phyloP scores from a whole-genome alignment of 1,140 invertebrate species.

The Halesus radiatus region DNA sequence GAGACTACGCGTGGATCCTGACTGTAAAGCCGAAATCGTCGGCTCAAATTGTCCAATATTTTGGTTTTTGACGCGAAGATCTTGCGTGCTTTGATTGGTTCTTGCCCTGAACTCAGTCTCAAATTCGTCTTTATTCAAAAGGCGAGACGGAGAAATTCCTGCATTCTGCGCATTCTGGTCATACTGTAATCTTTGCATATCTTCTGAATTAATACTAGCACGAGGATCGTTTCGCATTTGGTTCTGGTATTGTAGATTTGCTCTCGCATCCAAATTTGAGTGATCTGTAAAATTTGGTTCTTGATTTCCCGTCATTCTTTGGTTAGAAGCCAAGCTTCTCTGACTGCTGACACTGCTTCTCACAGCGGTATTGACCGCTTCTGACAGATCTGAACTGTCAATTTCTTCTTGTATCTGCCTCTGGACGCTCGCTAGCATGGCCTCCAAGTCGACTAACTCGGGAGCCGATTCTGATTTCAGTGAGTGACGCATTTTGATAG shows the following conservation, averaged over 20 bases:
- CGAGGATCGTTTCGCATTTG: background rate
- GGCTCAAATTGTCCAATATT: background rate
- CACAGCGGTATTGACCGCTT: background rate
- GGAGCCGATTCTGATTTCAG: slow-evolving; percentile 62
- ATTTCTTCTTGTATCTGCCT: slow-evolving; percentile 68
- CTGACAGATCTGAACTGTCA: slow-evolving; percentile 60
- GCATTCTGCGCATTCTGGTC: background rate
- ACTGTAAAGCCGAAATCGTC: background rate
- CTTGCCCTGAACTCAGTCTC: slow-evolving; percentile 7
- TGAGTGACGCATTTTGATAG: slow-evolving; percentile 42
- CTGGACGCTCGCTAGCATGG: slow-evolving; percentile 68
- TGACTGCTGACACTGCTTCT: too few relatives aligned
- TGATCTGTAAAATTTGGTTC: too few relatives aligned
- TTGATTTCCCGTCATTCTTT: too few relatives aligned
- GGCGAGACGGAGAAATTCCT: background rate
- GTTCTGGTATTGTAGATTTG: background rate
- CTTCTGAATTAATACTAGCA: background rate
- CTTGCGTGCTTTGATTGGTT: background rate
- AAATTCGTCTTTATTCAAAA: background rate
- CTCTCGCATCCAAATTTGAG: background rate
- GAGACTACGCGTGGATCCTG: slow-evolving; percentile 11
- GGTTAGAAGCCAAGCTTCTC: too few relatives aligned
- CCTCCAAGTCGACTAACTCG: slow-evolving; percentile 66
- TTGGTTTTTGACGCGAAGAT: too few relatives aligned
- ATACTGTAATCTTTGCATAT: background rate